A percentile compares a stretch with the other conserved stretches of the same genome.
Evolutionary conservation across 1,140 invertebrate genomes (phyloP).

Genomic region (Portunus trituberculatus): DNA sequence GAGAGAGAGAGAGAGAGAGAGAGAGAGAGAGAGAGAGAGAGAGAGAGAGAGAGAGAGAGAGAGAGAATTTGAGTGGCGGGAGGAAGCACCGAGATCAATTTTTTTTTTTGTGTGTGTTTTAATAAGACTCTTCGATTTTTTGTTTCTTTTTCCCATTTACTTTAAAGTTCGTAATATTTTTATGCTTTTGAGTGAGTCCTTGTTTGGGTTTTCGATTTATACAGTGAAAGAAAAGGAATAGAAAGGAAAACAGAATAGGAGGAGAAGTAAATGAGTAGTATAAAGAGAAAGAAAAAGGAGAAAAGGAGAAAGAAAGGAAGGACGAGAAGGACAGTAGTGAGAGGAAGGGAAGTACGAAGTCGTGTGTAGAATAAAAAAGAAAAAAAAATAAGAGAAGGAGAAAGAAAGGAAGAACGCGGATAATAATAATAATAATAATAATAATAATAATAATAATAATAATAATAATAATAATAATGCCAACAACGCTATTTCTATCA

Average conservation of each 20-base stretch:
- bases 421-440: not conserved
- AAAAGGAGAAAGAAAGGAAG: not conserved
- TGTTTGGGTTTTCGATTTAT: too few relatives aligned
- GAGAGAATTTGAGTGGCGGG: not conserved
- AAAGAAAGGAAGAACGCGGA: not conserved
- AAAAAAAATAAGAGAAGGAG: not conserved
- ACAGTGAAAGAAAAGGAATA: not conserved
- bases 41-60: not conserved
- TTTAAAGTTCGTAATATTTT: too few relatives aligned
- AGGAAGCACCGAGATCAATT: too few relatives aligned
- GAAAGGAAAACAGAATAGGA: not conserved
- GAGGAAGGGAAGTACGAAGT: too few relatives aligned
- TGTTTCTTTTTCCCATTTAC: too few relatives aligned
- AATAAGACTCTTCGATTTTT: too few relatives aligned
- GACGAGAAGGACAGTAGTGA: not conserved
- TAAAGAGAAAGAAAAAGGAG: not conserved
- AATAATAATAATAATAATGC: not conserved
- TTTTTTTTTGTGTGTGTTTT: too few relatives aligned
- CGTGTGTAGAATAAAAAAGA: too few relatives aligned
- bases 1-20: not conserved
- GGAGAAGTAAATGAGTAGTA: not conserved
- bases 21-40: constrained; percentile 11
- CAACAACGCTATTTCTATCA: too few relatives aligned
- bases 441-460: not conserved
- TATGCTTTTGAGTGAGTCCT: too few relatives aligned